phyloP scores from a whole-genome alignment of 2,113 vertebrate species.

The Carollia perspicillata region DNA sequence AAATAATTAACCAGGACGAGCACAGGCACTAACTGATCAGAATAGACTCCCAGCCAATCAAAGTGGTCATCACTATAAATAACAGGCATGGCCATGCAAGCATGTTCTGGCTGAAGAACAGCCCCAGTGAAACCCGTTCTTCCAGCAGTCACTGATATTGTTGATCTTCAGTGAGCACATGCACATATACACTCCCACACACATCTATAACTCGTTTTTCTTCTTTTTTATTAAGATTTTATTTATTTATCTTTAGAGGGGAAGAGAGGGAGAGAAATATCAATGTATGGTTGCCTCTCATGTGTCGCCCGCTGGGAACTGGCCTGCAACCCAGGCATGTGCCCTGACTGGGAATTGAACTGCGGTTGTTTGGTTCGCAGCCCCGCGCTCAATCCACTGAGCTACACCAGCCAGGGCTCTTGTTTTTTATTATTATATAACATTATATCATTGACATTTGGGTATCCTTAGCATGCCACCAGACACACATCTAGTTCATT shows the following conservation, averaged over 20 bases:
- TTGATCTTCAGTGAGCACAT: not conserved
- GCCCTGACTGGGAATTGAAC: no score
- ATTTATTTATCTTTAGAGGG: no score
- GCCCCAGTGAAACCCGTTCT: not conserved
- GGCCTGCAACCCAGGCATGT: no score
- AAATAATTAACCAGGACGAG: slow-evolving; percentile 44
- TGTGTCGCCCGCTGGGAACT: no score
- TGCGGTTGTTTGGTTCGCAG: no score
- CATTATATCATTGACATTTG: not conserved
- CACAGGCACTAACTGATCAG: not conserved
- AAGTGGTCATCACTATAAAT: slow-evolving; percentile 7
- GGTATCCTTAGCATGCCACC: not conserved
- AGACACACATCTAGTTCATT: not conserved
- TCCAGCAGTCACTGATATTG: not conserved
- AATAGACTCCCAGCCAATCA: slow-evolving; percentile 24
- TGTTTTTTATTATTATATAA: not conserved
- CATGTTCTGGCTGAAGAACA: not conserved
- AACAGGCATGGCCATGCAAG: slow-evolving; percentile 18
- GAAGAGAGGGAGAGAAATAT: no score
- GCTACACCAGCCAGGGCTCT: no score
- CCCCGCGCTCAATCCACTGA: no score
- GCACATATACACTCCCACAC: not conserved
- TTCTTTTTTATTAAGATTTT: not conserved
- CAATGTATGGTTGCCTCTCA: no score
- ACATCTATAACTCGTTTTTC: not conserved